Conservation (phyloP, 2,797 vertebrate species). For the Halcyon leucocephala region DNA sequence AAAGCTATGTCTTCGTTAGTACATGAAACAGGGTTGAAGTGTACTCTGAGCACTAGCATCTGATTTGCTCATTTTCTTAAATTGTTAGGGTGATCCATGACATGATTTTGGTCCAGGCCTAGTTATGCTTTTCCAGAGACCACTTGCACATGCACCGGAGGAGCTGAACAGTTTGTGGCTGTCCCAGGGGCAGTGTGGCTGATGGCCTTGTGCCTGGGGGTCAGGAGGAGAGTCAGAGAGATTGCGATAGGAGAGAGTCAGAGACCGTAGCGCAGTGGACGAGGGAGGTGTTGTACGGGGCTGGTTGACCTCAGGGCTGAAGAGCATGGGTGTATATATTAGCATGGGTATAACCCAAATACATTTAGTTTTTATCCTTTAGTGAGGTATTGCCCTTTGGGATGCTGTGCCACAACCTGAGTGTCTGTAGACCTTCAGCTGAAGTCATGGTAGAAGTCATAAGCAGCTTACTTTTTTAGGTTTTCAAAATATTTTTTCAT, state of each 20-base stretch:
- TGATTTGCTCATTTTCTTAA: neutral
- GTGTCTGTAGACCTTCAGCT: neutral
- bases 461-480: neutral
- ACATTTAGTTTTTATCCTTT: neutral
- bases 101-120: neutral
- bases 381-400: neutral
- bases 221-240: rapidly evolving
- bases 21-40: neutral
- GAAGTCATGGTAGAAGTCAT: neutral
- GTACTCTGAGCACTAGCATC: neutral
- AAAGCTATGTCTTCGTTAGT: neutral
- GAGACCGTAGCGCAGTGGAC: neutral
- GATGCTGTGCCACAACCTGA: rapidly evolving
- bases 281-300: rapidly evolving
- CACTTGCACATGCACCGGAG: rapidly evolving
- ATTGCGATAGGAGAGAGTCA: neutral
- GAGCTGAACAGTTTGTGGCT: neutral
- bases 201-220: neutral
- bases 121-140: neutral
- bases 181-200: rapidly evolving
- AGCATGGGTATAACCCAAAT: neutral
- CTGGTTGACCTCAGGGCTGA: no score
- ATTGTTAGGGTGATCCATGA: neutral
- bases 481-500: neutral
- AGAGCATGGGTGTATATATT: neutral